Evolutionary conservation across 23 tunicate genomes (phyloP), one percentile per base, ranked within the genome.

Genomic region (Halocynthia aurantium): DNA sequence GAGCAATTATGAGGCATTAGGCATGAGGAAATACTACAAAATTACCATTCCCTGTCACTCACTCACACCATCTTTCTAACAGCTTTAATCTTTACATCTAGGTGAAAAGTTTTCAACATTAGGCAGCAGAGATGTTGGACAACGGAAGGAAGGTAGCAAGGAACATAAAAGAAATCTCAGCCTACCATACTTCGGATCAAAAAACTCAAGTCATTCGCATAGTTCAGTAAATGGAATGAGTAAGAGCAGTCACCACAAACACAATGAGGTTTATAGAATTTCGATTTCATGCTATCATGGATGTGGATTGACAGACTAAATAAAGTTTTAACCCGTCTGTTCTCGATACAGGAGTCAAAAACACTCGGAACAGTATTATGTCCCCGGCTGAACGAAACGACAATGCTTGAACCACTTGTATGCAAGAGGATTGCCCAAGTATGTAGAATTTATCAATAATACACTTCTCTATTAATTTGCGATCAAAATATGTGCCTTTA

Each of bases 81-180:
- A 31, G 44, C 44, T 31, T 31, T 31, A 31, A 31, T 0, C 44
- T 31, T 31, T 31, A 31, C 44, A 31, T 31, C 44, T 31, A 31
- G 44, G 44, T 31, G 88, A 88, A 40, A 92, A 92, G 53, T 92
- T 86, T 75, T 84, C 92, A 50, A 92, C 98, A 51, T 52, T 86
- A 6, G 98, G 91, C 9, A 58, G 83, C 18, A 51, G 83, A 8
- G 76, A 69, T 18, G 50, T 13, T 6, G 15, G 52, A 8, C 19
- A 13, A 7, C 22, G 71, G 0, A 83, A 89, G 57, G 87, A 85
- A 57, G 85, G 72, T 12, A 22, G 19, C 19, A 92, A 92, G 52
- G 84, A 82, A 69, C 98, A 92, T 80, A 92, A 92, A 61, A 71
- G 98, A 22, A 92, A 92, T 52, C 60, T 84, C 15, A 86, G 92